Evolutionary conservation across 2,113 vertebrate genomes (phyloP).

Genomic region (Petrocephalus microphthalmus): DNA sequence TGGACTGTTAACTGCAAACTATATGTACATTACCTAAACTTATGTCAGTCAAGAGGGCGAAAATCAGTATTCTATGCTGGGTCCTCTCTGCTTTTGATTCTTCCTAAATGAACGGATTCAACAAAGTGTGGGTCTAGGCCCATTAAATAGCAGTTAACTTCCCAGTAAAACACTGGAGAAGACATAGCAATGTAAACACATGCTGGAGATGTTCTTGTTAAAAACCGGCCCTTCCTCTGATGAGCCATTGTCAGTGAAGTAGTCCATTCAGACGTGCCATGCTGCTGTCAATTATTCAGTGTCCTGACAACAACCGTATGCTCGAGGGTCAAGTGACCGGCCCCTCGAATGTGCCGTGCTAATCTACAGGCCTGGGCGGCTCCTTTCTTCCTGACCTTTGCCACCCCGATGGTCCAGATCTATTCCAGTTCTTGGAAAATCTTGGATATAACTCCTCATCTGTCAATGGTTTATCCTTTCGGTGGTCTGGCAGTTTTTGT

Average conservation of each 20-base stretch:
- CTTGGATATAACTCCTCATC: background rate
- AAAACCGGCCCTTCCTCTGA: slow-evolving; percentile 48
- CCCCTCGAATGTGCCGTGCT: slow-evolving; percentile 26
- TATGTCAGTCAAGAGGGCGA: background rate
- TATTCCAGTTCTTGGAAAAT: background rate
- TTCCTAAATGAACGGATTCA: background rate
- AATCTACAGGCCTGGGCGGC: slow-evolving; percentile 13
- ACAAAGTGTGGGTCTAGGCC: background rate
- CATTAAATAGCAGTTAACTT: background rate
- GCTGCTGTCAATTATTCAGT: slow-evolving; percentile 25
- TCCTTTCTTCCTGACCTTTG: slow-evolving; percentile 17
- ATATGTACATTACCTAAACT: background rate
- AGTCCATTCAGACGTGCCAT: slow-evolving; percentile 36
- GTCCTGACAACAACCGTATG: slow-evolving; percentile 26
- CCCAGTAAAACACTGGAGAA: slow-evolving; percentile 26
- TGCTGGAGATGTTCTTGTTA: slow-evolving; percentile 38
- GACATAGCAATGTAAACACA: slow-evolving; percentile 20
- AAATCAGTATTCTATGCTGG: background rate
- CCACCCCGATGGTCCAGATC: background rate
- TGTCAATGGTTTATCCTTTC: background rate
- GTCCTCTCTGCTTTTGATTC: background rate
- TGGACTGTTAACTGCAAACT: background rate
- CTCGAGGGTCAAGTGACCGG: slow-evolving; percentile 46
- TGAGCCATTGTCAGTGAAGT: slow-evolving; percentile 52
- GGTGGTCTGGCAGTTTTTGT: background rate